Base-by-base conservation (phyloP, 2,888 invertebrate genomes). In the Drosophila mimica region DNA sequence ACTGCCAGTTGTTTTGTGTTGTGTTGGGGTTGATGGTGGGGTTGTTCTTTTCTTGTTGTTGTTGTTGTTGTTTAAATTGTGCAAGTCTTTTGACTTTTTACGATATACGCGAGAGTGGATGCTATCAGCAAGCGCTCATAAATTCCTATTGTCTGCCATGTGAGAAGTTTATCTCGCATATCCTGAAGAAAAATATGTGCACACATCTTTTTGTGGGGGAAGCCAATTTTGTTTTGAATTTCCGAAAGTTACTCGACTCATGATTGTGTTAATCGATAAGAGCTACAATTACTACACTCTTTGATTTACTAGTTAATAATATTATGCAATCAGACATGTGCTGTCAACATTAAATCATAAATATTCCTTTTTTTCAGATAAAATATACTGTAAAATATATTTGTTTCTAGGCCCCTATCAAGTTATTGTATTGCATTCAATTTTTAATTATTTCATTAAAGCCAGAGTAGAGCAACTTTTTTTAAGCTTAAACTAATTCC, bases 21-120 rank as follows among this genome's bases (percentile, higher is more conserved):
- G 25, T 25, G 43, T 43, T 11, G 43, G 36, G 56, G 51, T 48
- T 38, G 63, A 43, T 49, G 62, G 36, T 15, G 59, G 34, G 43
- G 52, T 53, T 48, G 54, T 56, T 34, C 59, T 33, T 40, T 53
- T 61, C 30, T 66, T 67, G 56, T 34, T 70, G 54, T 62, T 82
- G 54, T 62, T 82, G 58, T 70, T 76, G 63, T 71, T 74, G 57
- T 80, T 88, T 68, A 82, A 73, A 88, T 90, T 90, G 8, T 80
- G 83, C 76, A 74, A 88, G 68, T 74, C 79, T 68, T 62, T 66
- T 66, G 74, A 73, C 73, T 64, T 67, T 73, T 69, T 77, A 65
- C 62, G 69, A 66, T 52, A 68, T 56, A 66, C 52, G 63, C 33
- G 46, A 57, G 57, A 53, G 74, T 64, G 57, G 73, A 58, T 78